Evolutionary conservation across 2,888 invertebrate genomes (phyloP), one percentile per base, ranked within the genome.

Genomic region (Drosophila sordidula): DNA sequence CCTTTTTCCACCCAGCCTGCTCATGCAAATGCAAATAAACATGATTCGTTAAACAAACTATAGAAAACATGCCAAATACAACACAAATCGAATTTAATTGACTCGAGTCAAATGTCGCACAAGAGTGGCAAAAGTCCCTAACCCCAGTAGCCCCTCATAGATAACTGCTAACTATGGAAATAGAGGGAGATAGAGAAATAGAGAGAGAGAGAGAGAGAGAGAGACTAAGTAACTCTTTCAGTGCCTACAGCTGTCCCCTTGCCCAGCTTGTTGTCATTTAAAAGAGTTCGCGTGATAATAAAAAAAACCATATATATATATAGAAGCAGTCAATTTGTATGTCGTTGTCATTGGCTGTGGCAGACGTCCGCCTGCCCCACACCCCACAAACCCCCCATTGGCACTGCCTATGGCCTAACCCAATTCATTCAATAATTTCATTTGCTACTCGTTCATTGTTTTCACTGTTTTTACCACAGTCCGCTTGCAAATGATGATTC

Each of bases 391-490:
- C 6, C 29, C 52, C 38, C 12, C 3, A 18, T 39, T 26, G 29
- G 32, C 46, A 26, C 50, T 55, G 45, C 51, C 58, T 22, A 29
- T 58, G 63, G 64, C 55, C 59, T 65, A 78, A 71, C 75, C 66
- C 80, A 83, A 86, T 82, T 88, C 86, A 85, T 79, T 76, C 76
- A 88, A 83, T 87, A 87, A 83, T 83, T 87, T 74, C 76, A 87
- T 82, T 78, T 78, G 64, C 63, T 26, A 49, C 57, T 64, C 74
- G 74, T 67, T 65, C 67, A 80, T 69, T 87, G 80, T 84, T 77
- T 80, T 75, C 50, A 59, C 55, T 76, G 34, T 70, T 80, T 80
- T 70, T 55, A 46, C 63, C 46, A 62, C 63, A 41, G 39, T 41
- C 46, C 64, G 47, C 58, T 65, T 62, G 52, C 58, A 58, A 67